Evolutionary conservation across 2,888 invertebrate genomes (phyloP).

Genomic region (Acronicta psi): DNA sequence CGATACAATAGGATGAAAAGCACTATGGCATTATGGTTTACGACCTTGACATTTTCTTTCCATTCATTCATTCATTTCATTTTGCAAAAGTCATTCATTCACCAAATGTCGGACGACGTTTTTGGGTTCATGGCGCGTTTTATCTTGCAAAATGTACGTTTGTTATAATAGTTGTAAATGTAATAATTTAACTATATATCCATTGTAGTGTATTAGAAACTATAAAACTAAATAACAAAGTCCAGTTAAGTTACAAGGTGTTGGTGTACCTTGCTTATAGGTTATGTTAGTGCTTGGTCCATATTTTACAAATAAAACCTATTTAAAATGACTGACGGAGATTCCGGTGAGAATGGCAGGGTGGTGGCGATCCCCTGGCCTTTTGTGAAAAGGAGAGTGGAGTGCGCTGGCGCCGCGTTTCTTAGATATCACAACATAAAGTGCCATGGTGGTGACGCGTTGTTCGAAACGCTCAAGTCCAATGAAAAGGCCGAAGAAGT

Average conservation of each 20-base stretch:
- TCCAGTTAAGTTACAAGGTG: conserved; percentile 53
- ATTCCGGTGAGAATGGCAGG: conserved; percentile 68
- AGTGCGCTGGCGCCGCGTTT: conserved; percentile 87
- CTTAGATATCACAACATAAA: conserved; percentile 85
- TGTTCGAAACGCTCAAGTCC: conserved; percentile 77
- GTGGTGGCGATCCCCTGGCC: conserved; percentile 77
- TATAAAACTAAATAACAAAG: conserved; percentile 28
- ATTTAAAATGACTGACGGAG: conserved; percentile 82
- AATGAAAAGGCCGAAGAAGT: conserved; percentile 83
- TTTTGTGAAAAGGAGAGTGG: conserved; percentile 79
- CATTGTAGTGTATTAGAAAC: conserved; percentile 37
- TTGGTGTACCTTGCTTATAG: conserved; percentile 72
- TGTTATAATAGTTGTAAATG: conserved; percentile 50
- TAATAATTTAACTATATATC: conserved; percentile 32
- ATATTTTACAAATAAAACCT: conserved; percentile 71
- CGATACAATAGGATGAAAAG: too few species aligned
- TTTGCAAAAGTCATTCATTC: conserved; percentile 39
- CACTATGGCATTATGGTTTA: not conserved
- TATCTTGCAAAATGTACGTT: conserved; percentile 59
- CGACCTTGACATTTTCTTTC: conserved; percentile 8
- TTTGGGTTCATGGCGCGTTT: conserved; percentile 70
- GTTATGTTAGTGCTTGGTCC: conserved; percentile 82
- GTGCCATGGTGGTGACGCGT: conserved; percentile 84
- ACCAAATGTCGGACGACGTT: conserved; percentile 56
- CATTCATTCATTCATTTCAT: conserved; percentile 26